These are phyloP conservation scores for Hedya salicella DNA, from an alignment of 2,888 invertebrate genomes.

Conservation along the genomic window DNA sequence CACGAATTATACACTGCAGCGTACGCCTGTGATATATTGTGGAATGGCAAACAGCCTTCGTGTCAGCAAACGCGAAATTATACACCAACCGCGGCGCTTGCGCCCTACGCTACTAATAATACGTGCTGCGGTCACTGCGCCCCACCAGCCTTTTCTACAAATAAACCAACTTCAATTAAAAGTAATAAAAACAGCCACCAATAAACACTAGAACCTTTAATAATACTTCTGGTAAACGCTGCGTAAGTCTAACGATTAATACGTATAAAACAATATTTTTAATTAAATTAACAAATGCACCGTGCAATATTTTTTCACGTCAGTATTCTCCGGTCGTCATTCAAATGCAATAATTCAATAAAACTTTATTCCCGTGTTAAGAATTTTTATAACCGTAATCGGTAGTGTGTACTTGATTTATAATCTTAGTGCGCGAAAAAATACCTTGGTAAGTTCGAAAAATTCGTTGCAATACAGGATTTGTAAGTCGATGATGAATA, in stretches of 20 bases:
- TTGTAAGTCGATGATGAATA: constrained; percentile 35
- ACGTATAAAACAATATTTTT: constrained; percentile 3
- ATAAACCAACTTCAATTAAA: constrained; percentile 36
- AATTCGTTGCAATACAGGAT: constrained; percentile 25
- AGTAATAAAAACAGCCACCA: constrained; percentile 10
- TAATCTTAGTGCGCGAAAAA: constrained; percentile 18
- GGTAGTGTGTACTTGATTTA: constrained; percentile 40
- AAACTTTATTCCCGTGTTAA: constrained; percentile 27
- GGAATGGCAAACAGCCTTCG: constrained; percentile 67
- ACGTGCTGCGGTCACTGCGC: constrained; percentile 48
- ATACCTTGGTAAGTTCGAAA: constrained; percentile 18
- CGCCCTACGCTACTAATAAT: constrained; percentile 67
- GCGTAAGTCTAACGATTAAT: not conserved
- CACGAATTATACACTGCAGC: constrained; percentile 80
- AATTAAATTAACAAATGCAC: constrained; percentile 20
- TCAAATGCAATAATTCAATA: constrained; percentile 35
- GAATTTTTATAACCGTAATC: constrained; percentile 33
- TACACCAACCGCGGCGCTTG: constrained; percentile 73
- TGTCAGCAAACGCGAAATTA: constrained; percentile 81
- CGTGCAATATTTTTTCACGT: constrained; percentile 6
- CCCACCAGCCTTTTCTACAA: constrained; percentile 26
- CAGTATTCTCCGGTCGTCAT: constrained; percentile 1
- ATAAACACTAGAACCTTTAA: not conserved
- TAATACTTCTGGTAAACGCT: too few species aligned
- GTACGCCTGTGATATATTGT: constrained; percentile 81